Conservation (phyloP, 2,113 vertebrate genomes). For the Todiramphus saurophagus region DNA sequence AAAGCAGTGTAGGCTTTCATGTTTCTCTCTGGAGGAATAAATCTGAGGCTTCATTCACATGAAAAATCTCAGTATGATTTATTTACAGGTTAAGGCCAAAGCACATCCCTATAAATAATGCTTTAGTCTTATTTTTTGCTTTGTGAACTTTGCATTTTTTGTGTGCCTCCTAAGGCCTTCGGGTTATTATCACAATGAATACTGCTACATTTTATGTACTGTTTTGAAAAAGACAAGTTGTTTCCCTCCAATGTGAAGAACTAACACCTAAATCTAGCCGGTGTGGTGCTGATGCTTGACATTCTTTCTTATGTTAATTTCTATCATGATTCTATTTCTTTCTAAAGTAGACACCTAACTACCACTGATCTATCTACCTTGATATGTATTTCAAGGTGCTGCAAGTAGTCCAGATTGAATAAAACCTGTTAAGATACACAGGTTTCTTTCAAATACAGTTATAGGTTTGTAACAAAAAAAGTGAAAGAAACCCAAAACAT, state of each 20-base stretch:
- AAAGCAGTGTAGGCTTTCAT: not conserved
- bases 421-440: not conserved
- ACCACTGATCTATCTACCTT: not conserved
- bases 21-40: conserved; percentile 15
- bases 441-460: not conserved
- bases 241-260: not conserved
- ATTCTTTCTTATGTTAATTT: not conserved
- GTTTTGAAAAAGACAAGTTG: not conserved
- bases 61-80: conserved; percentile 41
- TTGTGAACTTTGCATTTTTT: conserved; percentile 6
- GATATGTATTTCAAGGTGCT: not conserved
- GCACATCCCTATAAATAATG: conserved; percentile 37
- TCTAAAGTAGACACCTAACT: not conserved
- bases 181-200: not conserved
- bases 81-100: conserved; percentile 53
- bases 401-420: not conserved
- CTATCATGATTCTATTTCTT: not conserved
- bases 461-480: not conserved
- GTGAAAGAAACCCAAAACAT: accelerated
- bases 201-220: not conserved
- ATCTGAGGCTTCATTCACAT: conserved; percentile 9
- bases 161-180: not conserved
- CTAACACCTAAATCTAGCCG: not conserved
- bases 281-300: not conserved
- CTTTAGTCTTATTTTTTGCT: conserved; percentile 26